Conservation (phyloP, 2,888 invertebrate genomes). For the Scaptomyza tumidula region DNA sequence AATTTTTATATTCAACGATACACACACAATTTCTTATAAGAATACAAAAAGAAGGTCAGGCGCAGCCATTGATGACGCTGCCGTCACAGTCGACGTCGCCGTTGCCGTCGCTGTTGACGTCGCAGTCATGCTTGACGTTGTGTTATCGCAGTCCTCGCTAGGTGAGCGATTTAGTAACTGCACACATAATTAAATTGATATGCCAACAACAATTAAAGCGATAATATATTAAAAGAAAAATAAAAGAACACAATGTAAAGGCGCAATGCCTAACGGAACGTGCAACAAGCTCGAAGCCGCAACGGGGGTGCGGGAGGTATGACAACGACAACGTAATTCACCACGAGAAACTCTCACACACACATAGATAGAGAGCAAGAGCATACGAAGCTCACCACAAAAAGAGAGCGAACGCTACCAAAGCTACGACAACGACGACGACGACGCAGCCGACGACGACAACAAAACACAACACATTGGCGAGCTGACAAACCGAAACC, state of each 20-base stretch:
- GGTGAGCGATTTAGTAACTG: conserved; percentile 57
- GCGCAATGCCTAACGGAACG: conserved; percentile 59
- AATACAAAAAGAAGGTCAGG: conserved; percentile 60
- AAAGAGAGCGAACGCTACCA: conserved; percentile 31
- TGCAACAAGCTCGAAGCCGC: conserved; percentile 50
- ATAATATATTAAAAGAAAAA: conserved; percentile 31
- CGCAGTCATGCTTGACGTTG: conserved; percentile 20
- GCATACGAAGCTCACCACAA: conserved; percentile 27
- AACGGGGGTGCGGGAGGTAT: conserved; percentile 1
- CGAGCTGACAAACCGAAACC: conserved; percentile 75
- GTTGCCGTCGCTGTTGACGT: neutral
- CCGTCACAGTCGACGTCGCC: neutral
- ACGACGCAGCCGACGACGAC: conserved; percentile 39
- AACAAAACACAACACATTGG: conserved; percentile 38
- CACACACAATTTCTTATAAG: conserved; percentile 44
- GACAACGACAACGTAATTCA: conserved; percentile 34
- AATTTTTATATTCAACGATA: conserved; percentile 36
- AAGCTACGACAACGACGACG: conserved; percentile 6
- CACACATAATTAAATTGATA: conserved; percentile 61
- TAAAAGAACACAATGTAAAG: conserved; percentile 27
- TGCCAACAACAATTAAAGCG: conserved; percentile 47
- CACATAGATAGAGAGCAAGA: conserved; percentile 1
- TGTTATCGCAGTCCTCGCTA: conserved; percentile 9
- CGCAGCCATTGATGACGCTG: conserved; percentile 25
- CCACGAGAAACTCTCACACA: conserved; percentile 31